Conservation (phyloP, 2,888 invertebrate genomes). For the Drosophila austrosaltans region DNA sequence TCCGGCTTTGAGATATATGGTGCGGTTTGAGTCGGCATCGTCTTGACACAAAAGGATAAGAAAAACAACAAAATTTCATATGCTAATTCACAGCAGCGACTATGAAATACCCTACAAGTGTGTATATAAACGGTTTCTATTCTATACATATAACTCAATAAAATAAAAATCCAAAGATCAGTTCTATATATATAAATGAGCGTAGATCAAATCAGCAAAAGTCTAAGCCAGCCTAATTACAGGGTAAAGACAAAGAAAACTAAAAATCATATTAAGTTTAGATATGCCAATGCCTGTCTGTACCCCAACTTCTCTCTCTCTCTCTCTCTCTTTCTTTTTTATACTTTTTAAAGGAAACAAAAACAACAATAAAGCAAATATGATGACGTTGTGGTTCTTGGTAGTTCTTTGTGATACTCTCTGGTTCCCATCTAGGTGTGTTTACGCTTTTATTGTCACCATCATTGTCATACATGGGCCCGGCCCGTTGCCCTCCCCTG, state of each 20-base stretch:
- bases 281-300: constrained; percentile 63
- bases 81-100: neutral
- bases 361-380: constrained; percentile 52
- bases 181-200: too few relatives aligned
- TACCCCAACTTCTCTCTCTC: neutral
- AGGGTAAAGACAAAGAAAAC: too few relatives aligned
- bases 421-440: constrained; percentile 54
- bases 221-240: too few relatives aligned
- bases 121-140: too few relatives aligned
- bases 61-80: constrained; percentile 34
- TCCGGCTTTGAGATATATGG: constrained; percentile 26
- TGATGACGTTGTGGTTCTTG: constrained; percentile 27
- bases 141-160: too few relatives aligned
- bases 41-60: constrained; percentile 69
- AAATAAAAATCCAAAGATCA: too few relatives aligned
- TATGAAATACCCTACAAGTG: neutral
- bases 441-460: constrained; percentile 67
- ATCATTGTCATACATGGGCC: constrained; percentile 55
- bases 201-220: too few relatives aligned
- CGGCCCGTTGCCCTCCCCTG: constrained; percentile 10
- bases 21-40: constrained; percentile 42
- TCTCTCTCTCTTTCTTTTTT: constrained; percentile 1
- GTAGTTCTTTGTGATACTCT: constrained; percentile 5
- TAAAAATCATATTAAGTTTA: constrained; percentile 72
- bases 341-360: constrained; percentile 4